Base-by-base conservation (phyloP, 2,113 vertebrate genomes). In the Balaenoptera acutorostrata region DNA sequence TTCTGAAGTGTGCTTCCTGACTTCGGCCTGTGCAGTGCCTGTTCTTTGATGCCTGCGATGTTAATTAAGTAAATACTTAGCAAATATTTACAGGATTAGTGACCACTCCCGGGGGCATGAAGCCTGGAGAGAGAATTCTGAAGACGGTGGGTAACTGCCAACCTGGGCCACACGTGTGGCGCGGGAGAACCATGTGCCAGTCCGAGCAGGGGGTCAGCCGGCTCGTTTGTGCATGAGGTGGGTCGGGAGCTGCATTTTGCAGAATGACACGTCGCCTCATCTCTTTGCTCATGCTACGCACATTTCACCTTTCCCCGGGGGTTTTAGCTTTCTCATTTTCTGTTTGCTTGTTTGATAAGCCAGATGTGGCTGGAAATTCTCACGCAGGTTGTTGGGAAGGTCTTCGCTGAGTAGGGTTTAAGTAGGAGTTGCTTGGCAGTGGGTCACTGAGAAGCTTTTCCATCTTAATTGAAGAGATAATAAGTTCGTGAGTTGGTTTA, bases 191-290 rank as follows among this genome's bases (percentile, higher is more conserved):
- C 6, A 5, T 2, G 41, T 31, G 63, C 6, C 46, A 0, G 63
- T 12, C 20, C 1, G 0, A 3, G 13, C 31, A 1, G 0, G 14
- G 39, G 20, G 27, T 2, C 13, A 8, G 52, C 9, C 2, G 15
- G 4, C 10, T 55, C 8, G 2, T 13, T 41, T 33, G 20, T 6
- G 21, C 4, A 21, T 39, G 71, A 57, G 8, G 21, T 11, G 8
- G 9, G 52, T 8, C 0, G 2, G 59, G 15, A 21, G 29, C 29
- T 7, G 18, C 2, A 15, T 29, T 25, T 33, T 21, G 33, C 39
- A 20, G 3, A 31, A 31, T 1, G 2, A 7, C 15, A 10, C 1
- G 0, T 27, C 0, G 6, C 64, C 57, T 46, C 25, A 0, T 36
- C 68, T 0, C 29, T 88, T 21, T 3, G 4, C 46, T 59, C 4